Evolutionary conservation across 2,113 vertebrate species (phyloP).

Genomic region (Verasper variegatus): DNA sequence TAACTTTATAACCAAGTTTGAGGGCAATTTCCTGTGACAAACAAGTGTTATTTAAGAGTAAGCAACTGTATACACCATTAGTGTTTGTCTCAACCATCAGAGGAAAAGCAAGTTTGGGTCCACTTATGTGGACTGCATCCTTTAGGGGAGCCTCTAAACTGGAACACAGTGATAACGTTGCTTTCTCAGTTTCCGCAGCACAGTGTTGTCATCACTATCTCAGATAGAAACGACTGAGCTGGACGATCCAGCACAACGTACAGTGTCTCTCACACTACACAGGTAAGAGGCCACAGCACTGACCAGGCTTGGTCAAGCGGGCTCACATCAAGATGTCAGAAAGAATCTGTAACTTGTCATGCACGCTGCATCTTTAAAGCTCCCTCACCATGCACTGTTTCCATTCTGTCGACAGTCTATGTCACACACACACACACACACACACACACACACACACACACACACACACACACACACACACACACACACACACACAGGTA

Average conservation of each 20-base stretch:
- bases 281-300: conserved; percentile 11
- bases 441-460: background rate
- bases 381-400: conserved; percentile 54
- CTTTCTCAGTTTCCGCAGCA: background rate
- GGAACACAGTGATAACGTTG: background rate
- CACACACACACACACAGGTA: background rate
- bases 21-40: background rate
- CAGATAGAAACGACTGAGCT: background rate
- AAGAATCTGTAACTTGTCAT: conserved; percentile 71
- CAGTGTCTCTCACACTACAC: conserved; percentile 15
- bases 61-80: background rate
- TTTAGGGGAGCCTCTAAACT: conserved; percentile 11
- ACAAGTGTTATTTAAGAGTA: background rate
- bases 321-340: conserved; percentile 53
- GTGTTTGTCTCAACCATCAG: background rate
- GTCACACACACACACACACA: conserved; percentile 7
- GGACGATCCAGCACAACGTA: conserved; percentile 7
- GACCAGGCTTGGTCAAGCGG: conserved; percentile 25
- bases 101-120: background rate
- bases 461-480: conserved; percentile 9
- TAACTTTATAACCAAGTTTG: background rate
- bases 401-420: conserved; percentile 45
- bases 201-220: conserved; percentile 12
- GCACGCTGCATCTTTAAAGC: conserved; percentile 71
- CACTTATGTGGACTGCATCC: background rate